phyloP scores from a whole-genome alignment of 2,888 invertebrate genomes.

The Acronicta psi region DNA sequence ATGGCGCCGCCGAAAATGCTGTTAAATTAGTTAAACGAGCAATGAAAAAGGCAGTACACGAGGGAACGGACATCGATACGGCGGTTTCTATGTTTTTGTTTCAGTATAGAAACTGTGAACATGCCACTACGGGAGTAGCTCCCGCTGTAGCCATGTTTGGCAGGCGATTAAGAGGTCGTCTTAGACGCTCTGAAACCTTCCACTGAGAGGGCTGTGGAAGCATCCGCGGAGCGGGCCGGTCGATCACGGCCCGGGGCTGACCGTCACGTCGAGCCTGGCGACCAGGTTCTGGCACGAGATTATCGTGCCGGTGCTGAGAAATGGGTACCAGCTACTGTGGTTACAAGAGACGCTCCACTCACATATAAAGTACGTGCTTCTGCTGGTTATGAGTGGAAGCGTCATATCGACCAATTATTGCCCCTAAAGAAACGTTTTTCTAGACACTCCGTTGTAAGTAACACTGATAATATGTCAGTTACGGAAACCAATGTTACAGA shows the following conservation, averaged over 20 bases:
- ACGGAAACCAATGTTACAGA: no score
- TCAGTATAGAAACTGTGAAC: neutral
- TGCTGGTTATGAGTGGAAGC: neutral
- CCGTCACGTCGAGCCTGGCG: neutral
- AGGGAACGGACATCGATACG: neutral
- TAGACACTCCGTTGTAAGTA: neutral
- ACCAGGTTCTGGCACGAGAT: neutral
- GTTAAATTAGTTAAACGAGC: constrained; percentile 3
- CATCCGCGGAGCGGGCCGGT: neutral
- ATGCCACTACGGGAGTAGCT: neutral
- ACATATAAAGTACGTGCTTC: neutral
- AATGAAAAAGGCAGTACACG: constrained; percentile 1
- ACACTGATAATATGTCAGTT: no score
- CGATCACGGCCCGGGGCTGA: neutral
- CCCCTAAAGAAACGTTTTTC: neutral
- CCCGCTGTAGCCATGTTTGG: constrained; percentile 3
- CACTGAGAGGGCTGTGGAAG: neutral
- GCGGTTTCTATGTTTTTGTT: neutral
- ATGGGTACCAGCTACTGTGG: neutral
- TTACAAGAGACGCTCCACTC: neutral
- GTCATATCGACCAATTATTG: constrained; percentile 1
- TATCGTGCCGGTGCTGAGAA: neutral
- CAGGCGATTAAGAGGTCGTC: constrained; percentile 1
- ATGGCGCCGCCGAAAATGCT: constrained; percentile 3
- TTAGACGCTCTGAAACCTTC: neutral